Base-by-base conservation (phyloP, 1,140 invertebrate genomes). In the Pantala flavescens region DNA sequence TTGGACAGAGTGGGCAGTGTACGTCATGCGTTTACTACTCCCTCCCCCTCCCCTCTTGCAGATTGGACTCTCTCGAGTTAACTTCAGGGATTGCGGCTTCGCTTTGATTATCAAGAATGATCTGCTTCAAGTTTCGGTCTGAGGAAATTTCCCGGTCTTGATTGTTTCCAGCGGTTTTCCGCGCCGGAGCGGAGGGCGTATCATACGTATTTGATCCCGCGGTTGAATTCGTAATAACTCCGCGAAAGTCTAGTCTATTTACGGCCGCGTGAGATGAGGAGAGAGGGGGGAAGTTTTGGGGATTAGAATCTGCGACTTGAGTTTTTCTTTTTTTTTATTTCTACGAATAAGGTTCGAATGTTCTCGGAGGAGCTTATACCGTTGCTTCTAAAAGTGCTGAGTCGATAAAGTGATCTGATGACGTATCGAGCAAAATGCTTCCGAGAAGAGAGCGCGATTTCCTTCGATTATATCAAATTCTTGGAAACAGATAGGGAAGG, bases 101-200 rank as follows among this genome's bases (percentile, higher is more conserved):
- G n/a, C 49, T 63, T 63, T 63, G 49, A 63, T 63, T 63, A 63
- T 63, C 49, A 63, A 63, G 49, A 63, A 63, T 63, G 49, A 63
- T 63, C 49, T 63, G 49, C 49, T 63, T n/a, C n/a, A 63, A 63
- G 49, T 63, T 63, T 63, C 12, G 49, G 49, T 63, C 49, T 63
- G 49, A 63, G 49, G 49, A 63, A 63, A 63, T 63, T 63, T 21
- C n/a, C 49, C 49, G n/a, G 5, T 63, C 49, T 63, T 63, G 49
- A 63, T 63, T 63, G 49, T 63, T 63, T 63, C 49, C 12, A 16
- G 49, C 12, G 49, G 49, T 63, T 63, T 63, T 63, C 49, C 16
- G 49, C 16, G 49, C 3, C 14, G 12, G 16, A 63, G n/a, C 49
- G 12, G 12, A 63, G 49, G 49, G 49, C 49, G 49, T 63, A 63